Percentiles rank a stretch among this genome's conserved stretches.
Conservation (phyloP, 2,797 vertebrate species). For the Tauraco hartlaubi region DNA sequence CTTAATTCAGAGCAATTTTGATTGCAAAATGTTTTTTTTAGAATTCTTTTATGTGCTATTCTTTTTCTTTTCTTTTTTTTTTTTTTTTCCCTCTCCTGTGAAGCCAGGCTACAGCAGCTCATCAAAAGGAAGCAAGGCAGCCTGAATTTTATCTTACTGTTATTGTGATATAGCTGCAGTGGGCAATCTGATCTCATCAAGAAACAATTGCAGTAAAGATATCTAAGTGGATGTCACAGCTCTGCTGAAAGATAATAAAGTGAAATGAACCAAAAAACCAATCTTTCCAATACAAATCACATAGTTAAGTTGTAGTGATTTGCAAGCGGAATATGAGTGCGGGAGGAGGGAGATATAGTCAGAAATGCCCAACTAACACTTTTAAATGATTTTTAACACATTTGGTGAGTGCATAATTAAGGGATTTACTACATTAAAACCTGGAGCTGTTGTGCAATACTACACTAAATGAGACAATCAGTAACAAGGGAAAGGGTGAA, state of each 20-base stretch:
- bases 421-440: constrained; percentile 51
- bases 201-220: constrained; percentile 68
- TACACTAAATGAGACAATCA: constrained; percentile 14
- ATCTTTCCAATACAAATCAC: constrained; percentile 63
- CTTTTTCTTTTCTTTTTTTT: not conserved
- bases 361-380: constrained; percentile 55
- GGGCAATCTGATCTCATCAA: constrained; percentile 69
- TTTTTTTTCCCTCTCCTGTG: not conserved
- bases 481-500: constrained; percentile 29
- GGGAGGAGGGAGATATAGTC: not conserved
- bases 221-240: constrained; percentile 75
- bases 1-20: constrained; percentile 59
- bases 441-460: not conserved
- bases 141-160: constrained; percentile 57
- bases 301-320: constrained; percentile 55
- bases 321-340: constrained; percentile 42
- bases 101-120: constrained; percentile 34
- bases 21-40: constrained; percentile 37
- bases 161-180: constrained; percentile 59
- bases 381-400: constrained; percentile 58
- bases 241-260: constrained; percentile 71
- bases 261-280: constrained; percentile 61
- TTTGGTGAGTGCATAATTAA: constrained; percentile 65
- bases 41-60: constrained; percentile 11
- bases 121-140: constrained; percentile 39